Conservation (phyloP, 1,140 invertebrate genomes). For the Trachymyrmex cornetzi region DNA sequence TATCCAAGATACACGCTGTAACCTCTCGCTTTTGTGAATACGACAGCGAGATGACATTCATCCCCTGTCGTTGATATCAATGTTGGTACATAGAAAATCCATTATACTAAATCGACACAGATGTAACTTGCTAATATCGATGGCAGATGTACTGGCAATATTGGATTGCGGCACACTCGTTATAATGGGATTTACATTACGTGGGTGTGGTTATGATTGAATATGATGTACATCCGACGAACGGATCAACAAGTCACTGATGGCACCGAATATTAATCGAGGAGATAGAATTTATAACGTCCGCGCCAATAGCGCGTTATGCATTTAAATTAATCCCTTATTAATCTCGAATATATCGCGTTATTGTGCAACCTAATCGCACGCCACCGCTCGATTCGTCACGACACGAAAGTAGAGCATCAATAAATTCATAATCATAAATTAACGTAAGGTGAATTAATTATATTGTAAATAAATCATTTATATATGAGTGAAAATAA, state of each 20-base stretch:
- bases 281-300: constrained; percentile 67
- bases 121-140: constrained; percentile 60
- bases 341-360: constrained; percentile 42
- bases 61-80: constrained; percentile 32
- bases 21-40: constrained; percentile 16
- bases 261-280: constrained; percentile 68
- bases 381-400: constrained; percentile 19
- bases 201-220: constrained; percentile 43
- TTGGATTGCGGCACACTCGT: constrained; percentile 56
- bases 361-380: constrained; percentile 51
- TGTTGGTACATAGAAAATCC: constrained; percentile 64
- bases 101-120: constrained; percentile 65
- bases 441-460: neutral
- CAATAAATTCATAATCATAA: constrained; percentile 40
- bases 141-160: constrained; percentile 60
- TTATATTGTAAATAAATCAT: constrained; percentile 23
- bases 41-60: constrained; percentile 32
- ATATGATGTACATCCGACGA: constrained; percentile 57
- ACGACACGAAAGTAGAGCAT: neutral
- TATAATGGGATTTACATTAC: constrained; percentile 70
- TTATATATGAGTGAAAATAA: neutral
- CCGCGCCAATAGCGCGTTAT: constrained; percentile 46
- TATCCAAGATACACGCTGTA: neutral
- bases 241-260: constrained; percentile 70
- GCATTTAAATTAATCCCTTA: constrained; percentile 69